Percentiles rank a stretch among this genome's conserved stretches.
These are phyloP conservation scores for Podargus strigoides DNA, from an alignment of 2,797 vertebrate species.

Conservation along the genomic window DNA sequence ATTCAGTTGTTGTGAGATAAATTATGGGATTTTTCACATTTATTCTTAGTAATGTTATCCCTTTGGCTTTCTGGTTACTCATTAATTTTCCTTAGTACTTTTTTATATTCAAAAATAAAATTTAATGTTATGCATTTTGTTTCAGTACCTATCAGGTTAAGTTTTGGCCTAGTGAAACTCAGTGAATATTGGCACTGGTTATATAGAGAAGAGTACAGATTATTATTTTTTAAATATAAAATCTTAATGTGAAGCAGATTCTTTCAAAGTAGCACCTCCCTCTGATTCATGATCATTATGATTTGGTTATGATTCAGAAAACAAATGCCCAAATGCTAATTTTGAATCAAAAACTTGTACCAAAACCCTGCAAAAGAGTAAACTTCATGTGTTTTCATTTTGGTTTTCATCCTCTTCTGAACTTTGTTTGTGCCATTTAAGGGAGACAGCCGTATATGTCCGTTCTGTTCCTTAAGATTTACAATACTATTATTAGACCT, in stretches of 20 bases:
- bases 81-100: background rate
- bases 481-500: background rate
- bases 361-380: background rate
- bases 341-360: background rate
- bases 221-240: background rate
- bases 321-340: background rate
- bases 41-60: background rate
- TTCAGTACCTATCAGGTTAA: background rate
- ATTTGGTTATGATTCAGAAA: background rate
- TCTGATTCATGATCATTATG: background rate
- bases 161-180: background rate
- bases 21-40: slow-evolving; percentile 13
- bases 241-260: background rate
- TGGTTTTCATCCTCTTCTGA: background rate
- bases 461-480: background rate
- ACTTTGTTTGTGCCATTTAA: background rate
- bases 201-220: background rate
- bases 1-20: background rate
- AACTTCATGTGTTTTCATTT: background rate
- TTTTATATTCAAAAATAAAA: background rate
- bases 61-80: slow-evolving; percentile 25
- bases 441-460: background rate
- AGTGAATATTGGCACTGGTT: background rate
- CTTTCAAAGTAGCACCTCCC: background rate
- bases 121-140: background rate